Base-by-base conservation (phyloP, 2,797 vertebrate genomes). In the Sebastes baramenuke region DNA sequence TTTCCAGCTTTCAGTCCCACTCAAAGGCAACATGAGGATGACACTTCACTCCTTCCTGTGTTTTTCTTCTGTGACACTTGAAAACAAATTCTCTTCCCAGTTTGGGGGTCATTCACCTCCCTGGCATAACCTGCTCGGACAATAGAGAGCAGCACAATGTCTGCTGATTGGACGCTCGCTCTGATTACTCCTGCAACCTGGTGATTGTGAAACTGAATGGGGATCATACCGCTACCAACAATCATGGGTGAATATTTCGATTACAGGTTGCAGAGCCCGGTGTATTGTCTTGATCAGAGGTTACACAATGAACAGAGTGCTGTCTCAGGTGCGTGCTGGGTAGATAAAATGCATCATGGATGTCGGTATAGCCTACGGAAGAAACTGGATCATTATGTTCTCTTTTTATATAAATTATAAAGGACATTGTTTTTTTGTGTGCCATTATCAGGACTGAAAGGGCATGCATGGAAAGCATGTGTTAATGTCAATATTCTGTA, bases 121-220 rank as follows among this genome's bases (percentile, higher is more conserved):
- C 66, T 16, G 77, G 64, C 68, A 29, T 68, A 77, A 77, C 56
- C 6, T 11, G 29, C 72, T 74, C 4, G 42, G 81, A 85, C 77
- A 83, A 89, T 72, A 49, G 70, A 38, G 70, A 61, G 70, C 56
- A 22, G 79, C 88, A 94, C 91, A 92, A 92, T 89, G 77, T 65
- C 59, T 20, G 55, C 85, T 91, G 92, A 94, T 94, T 88, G 77
- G 87, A 91, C 8, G 38, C 75, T 81, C 9, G 0, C 27, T 55
- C 62, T 91, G 86, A 92, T 92, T 93, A 74, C 80, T 85, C 65
- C 80, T 75, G 69, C 74, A 38, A 84, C 77, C 74, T 20, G 71
- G n/a, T 64, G 84, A 88, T 79, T 85, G 82, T 79, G 79, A 82
- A 82, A 60, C 34, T 70, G 85, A 88, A 83, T 71, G 70, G 34